Evolutionary conservation across 2,888 invertebrate species (phyloP), one percentile per base, ranked within the genome.

Genomic region (Apodemia hepburni): DNA sequence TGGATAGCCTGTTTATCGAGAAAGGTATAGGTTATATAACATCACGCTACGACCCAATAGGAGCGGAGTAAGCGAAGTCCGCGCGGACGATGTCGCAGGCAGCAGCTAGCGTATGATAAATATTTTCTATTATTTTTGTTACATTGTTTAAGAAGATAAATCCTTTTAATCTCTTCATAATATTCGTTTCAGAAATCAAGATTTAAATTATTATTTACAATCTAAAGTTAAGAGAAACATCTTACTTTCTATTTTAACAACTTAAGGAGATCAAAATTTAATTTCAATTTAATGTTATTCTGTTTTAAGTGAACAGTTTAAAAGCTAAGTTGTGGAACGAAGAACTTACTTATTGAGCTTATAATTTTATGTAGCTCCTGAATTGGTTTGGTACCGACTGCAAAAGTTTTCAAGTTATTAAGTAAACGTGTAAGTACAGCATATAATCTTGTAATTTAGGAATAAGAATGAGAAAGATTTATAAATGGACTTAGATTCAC

Each of bases 221-320:
- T 42, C 1, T 42, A 42, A 51, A 49, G 22, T 18, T 51, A 12
- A 2, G 27, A 12, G 11, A 51, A 22, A 51, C 22, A 18, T 51
- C 22, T 12, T 51, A 11, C 42, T 42, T 42, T 12, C 12, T 12
- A 49, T 18, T 49, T 49, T 12, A 51, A 12, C 12, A 11, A 27
- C 11, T 49, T 49, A 49, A 18, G 1, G 18, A 2, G 49, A 49
- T 49, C 49, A 49, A 3, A 18, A 49, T 5, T 49, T 49, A 49
- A 49, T 49, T 18, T 49, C 8, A 49, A 49, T 49, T 49, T 18
- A 49, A 49, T 49, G 18, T 49, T 8, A 49, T 49, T 49, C 49
- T n/a, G 9, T 49, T 49, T 17, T 17, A 49, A 49, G 49, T 49
- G 49, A 18, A 18, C 49, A 49, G 49, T 49, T 49, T 18, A 15